Evolutionary conservation across 2,797 vertebrate genomes (phyloP), one percentile per base, ranked within the genome.

Genomic region (Miichthys miiuy): DNA sequence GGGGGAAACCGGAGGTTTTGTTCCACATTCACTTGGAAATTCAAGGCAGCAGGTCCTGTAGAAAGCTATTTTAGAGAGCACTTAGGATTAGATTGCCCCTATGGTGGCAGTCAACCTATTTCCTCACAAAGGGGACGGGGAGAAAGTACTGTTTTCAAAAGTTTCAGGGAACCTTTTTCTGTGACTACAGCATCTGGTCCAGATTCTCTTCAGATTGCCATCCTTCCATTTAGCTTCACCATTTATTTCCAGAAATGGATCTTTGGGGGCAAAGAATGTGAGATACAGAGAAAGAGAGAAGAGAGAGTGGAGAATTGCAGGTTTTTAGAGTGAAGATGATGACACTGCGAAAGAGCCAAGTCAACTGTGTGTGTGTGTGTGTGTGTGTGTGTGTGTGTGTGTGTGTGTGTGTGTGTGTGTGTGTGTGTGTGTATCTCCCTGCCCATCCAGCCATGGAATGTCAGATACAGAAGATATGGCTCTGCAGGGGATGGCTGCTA

Each of bases 401-500:
- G 25, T 50, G 41, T 47, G 47, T 64, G 21, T 60, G 75, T 74
- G 76, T 64, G 70, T 66, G 61, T 50, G 21, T 64, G 51, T 18
- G 68, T 48, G 51, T 46, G 25, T 44, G 41, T 47, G 47, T 58
- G 21, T 60, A 21, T 71, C 44, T 68, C 55, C 10, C 34, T 82
- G 67, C 48, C 80, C 69, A 85, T 79, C 77, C 81, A 87, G 48
- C 83, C 86, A 79, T 72, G 61, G 72, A 79, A 81, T 65, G 79
- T 89, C 79, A 87, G 85, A 88, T 85, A 68, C 54, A 83, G 84
- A 86, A 79, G 77, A 87, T 88, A 79, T n/a, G 71, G 7, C 82
- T 89, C 82, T 67, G 82, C 85, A 85, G 82, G 82, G 77, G 75
- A 79, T 60, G 62, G 77, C 60, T 81, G 61, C 76, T 63, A 38